Percentiles rank a stretch among this genome's conserved stretches.
These are phyloP conservation scores for Drosophila varians DNA, from an alignment of 1,140 invertebrate species.

Conservation along the genomic window DNA sequence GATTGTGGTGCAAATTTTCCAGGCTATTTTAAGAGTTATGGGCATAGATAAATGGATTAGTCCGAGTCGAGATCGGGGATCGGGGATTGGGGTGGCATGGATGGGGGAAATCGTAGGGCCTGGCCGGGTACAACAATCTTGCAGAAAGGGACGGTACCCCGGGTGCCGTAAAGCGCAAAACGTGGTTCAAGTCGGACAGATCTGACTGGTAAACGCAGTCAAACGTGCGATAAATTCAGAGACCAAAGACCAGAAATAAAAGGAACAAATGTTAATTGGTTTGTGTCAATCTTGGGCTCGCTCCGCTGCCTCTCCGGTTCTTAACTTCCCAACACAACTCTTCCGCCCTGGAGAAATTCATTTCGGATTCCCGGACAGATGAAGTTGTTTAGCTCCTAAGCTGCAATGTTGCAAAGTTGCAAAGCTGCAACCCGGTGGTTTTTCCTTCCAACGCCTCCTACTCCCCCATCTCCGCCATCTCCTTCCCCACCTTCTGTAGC, in stretches of 20 bases:
- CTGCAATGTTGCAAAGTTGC: slow-evolving; percentile 42
- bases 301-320: slow-evolving; percentile 19
- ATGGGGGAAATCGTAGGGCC: slow-evolving; percentile 8
- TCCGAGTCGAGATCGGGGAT: slow-evolving; percentile 14
- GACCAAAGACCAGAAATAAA: slow-evolving; percentile 73
- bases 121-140: slow-evolving; percentile 37
- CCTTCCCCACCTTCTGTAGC: no score
- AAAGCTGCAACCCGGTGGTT: slow-evolving; percentile 18
- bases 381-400: slow-evolving; percentile 73
- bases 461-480: background rate
- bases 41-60: slow-evolving; percentile 83
- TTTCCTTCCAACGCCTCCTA: slow-evolving; percentile 28
- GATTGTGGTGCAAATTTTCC: slow-evolving; percentile 63
- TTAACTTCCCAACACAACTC: slow-evolving; percentile 1
- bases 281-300: slow-evolving; percentile 80
- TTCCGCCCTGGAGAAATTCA: slow-evolving; percentile 56
- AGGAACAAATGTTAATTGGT: slow-evolving; percentile 83
- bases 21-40: slow-evolving; percentile 82
- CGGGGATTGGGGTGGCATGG: background rate
- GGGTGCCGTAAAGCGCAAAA: slow-evolving; percentile 65
- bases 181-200: slow-evolving; percentile 78
- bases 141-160: slow-evolving; percentile 13
- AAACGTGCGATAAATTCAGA: slow-evolving; percentile 82
- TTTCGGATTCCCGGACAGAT: slow-evolving; percentile 68
- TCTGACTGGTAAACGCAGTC: slow-evolving; percentile 81